Evolutionary conservation across 2,797 vertebrate species (phyloP).

Genomic region (Cuculus canorus): DNA sequence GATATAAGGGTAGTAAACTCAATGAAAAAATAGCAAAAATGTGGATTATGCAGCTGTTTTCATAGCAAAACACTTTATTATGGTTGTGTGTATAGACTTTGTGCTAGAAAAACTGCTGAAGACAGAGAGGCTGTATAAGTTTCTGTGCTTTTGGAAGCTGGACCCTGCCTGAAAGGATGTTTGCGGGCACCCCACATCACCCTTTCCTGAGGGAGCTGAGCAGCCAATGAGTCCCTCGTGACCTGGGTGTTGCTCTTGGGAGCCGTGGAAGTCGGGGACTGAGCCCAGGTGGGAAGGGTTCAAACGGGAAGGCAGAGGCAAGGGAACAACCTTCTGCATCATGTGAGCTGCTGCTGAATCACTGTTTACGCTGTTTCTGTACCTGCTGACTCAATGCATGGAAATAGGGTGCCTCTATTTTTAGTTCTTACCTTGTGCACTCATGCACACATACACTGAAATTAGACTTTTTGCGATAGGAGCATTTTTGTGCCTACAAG

Average conservation of each 20-base stretch:
- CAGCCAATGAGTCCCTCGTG: not conserved
- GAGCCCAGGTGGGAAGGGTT: not conserved
- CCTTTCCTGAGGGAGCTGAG: not conserved
- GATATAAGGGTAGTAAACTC: not conserved
- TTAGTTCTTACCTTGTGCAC: conserved; percentile 59
- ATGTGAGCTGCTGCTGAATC: conserved; percentile 36
- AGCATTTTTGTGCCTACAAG: not conserved
- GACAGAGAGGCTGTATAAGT: not conserved
- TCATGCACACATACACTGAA: not conserved
- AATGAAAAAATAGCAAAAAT: not conserved
- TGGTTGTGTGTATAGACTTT: not conserved
- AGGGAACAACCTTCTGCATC: conserved; percentile 4
- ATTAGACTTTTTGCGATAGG: conserved; percentile 22
- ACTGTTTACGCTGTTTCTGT: conserved; percentile 41
- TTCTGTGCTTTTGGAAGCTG: not conserved
- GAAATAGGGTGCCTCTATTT: conserved; percentile 60
- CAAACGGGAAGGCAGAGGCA: not conserved
- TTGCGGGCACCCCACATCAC: not conserved
- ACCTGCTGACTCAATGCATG: conserved; percentile 46
- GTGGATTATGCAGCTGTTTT: not conserved
- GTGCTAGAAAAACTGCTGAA: not conserved
- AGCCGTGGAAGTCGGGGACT: not conserved
- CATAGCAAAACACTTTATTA: not conserved
- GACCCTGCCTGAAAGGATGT: not conserved
- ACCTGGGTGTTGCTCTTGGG: not conserved